Percentiles rank a stretch among this genome's conserved stretches.
Conservation (phyloP, 2,888 invertebrate species). For the Drosophila pegasa region DNA sequence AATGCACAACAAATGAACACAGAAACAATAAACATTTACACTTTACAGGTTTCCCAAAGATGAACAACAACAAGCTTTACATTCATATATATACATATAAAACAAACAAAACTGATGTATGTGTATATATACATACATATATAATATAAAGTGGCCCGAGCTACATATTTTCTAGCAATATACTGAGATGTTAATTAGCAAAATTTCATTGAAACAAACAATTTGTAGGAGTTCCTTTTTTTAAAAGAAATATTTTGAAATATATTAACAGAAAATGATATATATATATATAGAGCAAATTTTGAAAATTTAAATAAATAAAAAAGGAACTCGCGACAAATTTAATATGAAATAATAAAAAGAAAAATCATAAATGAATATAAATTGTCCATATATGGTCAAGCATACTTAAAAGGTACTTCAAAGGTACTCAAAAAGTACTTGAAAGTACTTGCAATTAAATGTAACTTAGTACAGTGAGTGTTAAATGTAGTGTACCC, state of each 20-base stretch:
- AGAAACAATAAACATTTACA: slow-evolving; percentile 62
- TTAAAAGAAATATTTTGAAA: slow-evolving; percentile 2
- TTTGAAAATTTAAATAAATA: slow-evolving; percentile 5
- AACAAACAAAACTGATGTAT: slow-evolving; percentile 22
- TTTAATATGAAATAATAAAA: neutral
- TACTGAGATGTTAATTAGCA: slow-evolving; percentile 29
- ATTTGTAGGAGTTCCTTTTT: slow-evolving; percentile 25
- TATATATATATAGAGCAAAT: slow-evolving; percentile 1
- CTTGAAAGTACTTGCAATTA: slow-evolving; percentile 5
- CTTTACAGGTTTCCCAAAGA: slow-evolving; percentile 72
- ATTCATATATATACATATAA: slow-evolving; percentile 35
- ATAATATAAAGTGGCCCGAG: slow-evolving; percentile 40
- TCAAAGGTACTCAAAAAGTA: neutral
- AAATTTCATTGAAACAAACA: slow-evolving; percentile 4
- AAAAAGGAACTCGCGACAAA: slow-evolving; percentile 14
- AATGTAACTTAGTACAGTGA: slow-evolving; percentile 32
- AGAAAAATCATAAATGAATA: neutral
- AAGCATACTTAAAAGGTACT: slow-evolving; percentile 1
- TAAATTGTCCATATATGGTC: neutral
- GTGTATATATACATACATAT: slow-evolving; percentile 18
- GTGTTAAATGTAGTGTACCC: slow-evolving; percentile 48
- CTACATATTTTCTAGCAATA: slow-evolving; percentile 70
- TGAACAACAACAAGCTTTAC: slow-evolving; percentile 68
- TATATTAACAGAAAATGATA: neutral
- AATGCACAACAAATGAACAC: slow-evolving; percentile 49